phyloP scores from a whole-genome alignment of 2,113 vertebrate species.

The Archocentrus centrarchus region DNA sequence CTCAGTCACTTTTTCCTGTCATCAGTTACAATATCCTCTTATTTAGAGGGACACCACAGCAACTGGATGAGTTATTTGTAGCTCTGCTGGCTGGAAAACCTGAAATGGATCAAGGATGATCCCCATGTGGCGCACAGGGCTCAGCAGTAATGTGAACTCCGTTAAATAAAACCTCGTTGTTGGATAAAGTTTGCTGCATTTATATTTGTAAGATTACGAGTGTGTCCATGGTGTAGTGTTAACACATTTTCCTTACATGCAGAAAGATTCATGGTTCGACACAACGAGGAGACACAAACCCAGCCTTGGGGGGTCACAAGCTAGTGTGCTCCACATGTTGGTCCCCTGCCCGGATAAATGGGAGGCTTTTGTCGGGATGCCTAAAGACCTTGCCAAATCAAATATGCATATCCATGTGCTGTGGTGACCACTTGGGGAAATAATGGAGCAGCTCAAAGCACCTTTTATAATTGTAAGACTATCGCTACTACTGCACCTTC shows the following conservation, averaged over 20 bases:
- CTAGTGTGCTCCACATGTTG: no score
- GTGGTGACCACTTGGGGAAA: not conserved
- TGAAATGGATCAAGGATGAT: conserved; percentile 34
- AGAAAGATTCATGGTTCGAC: not conserved
- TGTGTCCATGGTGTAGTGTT: not conserved
- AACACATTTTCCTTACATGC: not conserved
- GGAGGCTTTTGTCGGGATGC: not conserved
- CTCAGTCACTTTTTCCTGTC: conserved; percentile 73
- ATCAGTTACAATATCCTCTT: conserved; percentile 71
- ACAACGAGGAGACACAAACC: no score
- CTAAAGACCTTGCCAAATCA: not conserved
- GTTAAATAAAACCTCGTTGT: not conserved
- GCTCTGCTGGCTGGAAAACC: conserved; percentile 55
- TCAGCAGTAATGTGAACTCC: not conserved
- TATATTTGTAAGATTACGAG: not conserved
- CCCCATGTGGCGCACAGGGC: not conserved
- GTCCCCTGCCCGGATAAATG: not conserved
- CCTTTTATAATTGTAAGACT: conserved; percentile 7
- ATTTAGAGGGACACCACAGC: conserved; percentile 72
- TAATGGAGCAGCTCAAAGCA: not conserved
- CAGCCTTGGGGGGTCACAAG: not conserved
- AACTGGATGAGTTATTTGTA: conserved; percentile 65
- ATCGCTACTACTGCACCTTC: not conserved
- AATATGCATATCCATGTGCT: not conserved
- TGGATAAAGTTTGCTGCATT: not conserved